Evolutionary conservation across 2,888 invertebrate genomes (phyloP).

Genomic region (Drosophila koepferae): DNA sequence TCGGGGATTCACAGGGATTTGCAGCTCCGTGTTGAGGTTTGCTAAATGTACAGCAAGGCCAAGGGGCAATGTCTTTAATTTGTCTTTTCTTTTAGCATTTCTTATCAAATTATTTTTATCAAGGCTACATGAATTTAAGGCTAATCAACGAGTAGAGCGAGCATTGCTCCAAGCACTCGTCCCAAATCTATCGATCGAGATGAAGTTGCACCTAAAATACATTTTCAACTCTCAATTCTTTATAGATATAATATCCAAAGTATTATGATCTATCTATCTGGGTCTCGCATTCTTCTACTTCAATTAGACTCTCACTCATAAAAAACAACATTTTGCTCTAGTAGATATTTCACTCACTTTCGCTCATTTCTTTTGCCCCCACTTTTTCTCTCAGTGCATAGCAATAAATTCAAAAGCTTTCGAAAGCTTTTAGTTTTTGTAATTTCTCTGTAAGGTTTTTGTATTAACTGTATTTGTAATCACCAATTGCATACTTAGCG

Average conservation of each 20-base stretch:
- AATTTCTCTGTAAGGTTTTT: constrained; percentile 20
- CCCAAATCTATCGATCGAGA: neutral
- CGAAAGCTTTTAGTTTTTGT: constrained; percentile 4
- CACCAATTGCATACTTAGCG: constrained; percentile 58
- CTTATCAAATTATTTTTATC: constrained; percentile 22
- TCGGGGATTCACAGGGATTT: neutral
- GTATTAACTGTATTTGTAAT: constrained; percentile 36
- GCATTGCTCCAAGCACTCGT: constrained; percentile 21
- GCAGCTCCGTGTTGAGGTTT: neutral
- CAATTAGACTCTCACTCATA: neutral
- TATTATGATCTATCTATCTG: neutral
- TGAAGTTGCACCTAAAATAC: too few relatives aligned
- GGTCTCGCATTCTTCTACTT: neutral
- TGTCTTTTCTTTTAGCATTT: constrained; percentile 9
- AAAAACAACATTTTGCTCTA: neutral
- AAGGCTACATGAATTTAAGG: constrained; percentile 19
- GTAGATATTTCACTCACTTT: neutral
- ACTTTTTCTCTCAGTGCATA: constrained; percentile 16
- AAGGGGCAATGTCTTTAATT: constrained; percentile 8
- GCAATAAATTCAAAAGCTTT: constrained; percentile 21
- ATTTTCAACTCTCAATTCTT: too few relatives aligned
- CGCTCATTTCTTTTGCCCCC: neutral
- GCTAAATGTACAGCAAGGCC: constrained; percentile 19
- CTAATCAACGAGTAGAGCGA: constrained; percentile 18
- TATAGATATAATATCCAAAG: neutral